Evolutionary conservation across 2,888 invertebrate species (phyloP).

Genomic region (Zelleria hepariella): DNA sequence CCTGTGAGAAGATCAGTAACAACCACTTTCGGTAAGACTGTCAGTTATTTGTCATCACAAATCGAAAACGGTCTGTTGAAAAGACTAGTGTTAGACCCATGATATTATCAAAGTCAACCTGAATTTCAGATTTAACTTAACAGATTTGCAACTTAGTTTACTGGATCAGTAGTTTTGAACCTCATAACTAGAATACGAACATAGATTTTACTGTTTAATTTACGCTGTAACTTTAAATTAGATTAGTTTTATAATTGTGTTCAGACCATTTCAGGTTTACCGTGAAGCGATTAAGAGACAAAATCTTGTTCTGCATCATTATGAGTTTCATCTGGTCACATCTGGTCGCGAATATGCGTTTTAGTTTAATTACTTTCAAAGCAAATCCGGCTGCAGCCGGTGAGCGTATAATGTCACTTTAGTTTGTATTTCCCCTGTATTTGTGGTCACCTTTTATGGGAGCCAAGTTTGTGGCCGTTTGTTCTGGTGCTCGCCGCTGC

Average conservation of each 20-base stretch:
- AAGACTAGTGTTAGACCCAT: not conserved
- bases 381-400: slow-evolving; percentile 21
- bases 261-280: not conserved
- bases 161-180: not conserved
- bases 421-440: slow-evolving; percentile 13
- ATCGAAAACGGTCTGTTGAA: slow-evolving; percentile 25
- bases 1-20: too few relatives aligned
- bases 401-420: slow-evolving; percentile 6
- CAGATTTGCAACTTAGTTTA: not conserved
- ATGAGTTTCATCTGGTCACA: slow-evolving; percentile 3
- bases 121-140: not conserved
- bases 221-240: not conserved
- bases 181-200: not conserved
- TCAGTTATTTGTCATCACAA: too few relatives aligned
- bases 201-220: not conserved
- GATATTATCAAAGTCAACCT: not conserved
- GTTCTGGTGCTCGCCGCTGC: slow-evolving; percentile 19
- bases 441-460: slow-evolving; percentile 42
- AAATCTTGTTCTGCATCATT: not conserved
- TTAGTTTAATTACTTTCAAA: slow-evolving; percentile 25
- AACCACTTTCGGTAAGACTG: too few relatives aligned
- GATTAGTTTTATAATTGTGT: not conserved
- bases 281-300: slow-evolving; percentile 1
- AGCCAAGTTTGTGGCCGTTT: slow-evolving; percentile 38
- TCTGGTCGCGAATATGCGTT: not conserved